Conservation (phyloP, 2,888 invertebrate species). For the Lithodes maja region DNA sequence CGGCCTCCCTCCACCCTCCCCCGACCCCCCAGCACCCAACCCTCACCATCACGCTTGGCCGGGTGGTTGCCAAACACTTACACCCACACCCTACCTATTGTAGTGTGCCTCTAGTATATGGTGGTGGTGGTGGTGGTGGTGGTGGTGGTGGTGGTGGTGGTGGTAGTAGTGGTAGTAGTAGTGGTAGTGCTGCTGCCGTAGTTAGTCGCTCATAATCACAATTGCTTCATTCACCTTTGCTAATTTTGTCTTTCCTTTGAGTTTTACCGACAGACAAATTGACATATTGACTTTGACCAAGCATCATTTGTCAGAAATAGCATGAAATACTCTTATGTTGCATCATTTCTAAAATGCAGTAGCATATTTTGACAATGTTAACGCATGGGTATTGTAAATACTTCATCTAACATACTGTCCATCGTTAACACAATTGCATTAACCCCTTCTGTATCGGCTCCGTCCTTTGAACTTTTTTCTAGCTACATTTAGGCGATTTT, state of each 20-base stretch:
- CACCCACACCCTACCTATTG: no score
- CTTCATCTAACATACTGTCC: no score
- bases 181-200: not conserved
- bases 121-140: slow-evolving; percentile 38
- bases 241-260: slow-evolving; percentile 18
- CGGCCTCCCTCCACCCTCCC: not conserved
- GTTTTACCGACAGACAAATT: not conserved
- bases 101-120: not conserved
- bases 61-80: no score
- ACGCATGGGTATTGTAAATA: no score
- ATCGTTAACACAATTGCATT: no score
- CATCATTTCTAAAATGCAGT: no score
- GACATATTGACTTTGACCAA: not conserved
- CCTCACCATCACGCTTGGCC: not conserved
- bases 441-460: no score
- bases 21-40: not conserved
- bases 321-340: no score
- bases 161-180: not conserved
- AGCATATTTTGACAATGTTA: no score
- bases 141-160: slow-evolving; percentile 21
- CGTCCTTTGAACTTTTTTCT: no score
- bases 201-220: slow-evolving; percentile 3
- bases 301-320: no score
- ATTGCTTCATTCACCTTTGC: slow-evolving; percentile 6
- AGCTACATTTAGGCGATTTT: no score